Evolutionary conservation across 2,113 vertebrate genomes (phyloP).

Genomic region (Tenebrosternarchus preto): DNA sequence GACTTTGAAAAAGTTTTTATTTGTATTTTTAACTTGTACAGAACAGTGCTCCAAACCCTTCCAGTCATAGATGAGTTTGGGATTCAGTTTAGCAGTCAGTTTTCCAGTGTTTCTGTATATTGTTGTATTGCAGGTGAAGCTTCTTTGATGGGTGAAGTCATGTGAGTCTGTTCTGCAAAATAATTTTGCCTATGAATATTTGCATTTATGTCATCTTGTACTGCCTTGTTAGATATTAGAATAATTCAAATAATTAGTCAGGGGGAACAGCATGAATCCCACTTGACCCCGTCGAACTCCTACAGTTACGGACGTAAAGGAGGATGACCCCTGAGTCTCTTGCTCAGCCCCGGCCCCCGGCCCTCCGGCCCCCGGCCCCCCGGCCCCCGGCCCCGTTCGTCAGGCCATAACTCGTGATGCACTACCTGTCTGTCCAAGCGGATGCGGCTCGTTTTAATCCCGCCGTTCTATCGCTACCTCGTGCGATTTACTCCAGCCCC

Average conservation of each 20-base stretch:
- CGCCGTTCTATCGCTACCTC: constrained; percentile 22
- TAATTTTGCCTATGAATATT: too few species aligned
- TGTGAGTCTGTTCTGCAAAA: too few species aligned
- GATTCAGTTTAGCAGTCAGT: too few species aligned
- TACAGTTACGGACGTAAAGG: background rate
- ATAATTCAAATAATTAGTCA: background rate
- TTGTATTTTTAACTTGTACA: too few species aligned
- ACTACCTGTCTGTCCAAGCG: constrained; percentile 28
- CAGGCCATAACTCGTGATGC: constrained; percentile 39
- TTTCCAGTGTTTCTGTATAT: too few species aligned
- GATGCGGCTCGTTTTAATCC: constrained; percentile 47
- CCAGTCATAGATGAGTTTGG: too few species aligned
- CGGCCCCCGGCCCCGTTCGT: background rate
- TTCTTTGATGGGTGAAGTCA: too few species aligned
- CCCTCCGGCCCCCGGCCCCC: background rate
- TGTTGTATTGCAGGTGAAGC: too few species aligned
- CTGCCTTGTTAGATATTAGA: too few species aligned
- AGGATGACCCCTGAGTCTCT: constrained; percentile 22
- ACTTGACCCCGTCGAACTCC: background rate
- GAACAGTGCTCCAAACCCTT: too few species aligned
- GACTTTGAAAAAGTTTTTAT: too few species aligned
- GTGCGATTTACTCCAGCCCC: constrained; percentile 30
- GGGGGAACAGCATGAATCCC: background rate
- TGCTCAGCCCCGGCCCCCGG: constrained; percentile 24
- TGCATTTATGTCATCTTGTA: too few species aligned